Base-by-base conservation (phyloP, 2,888 invertebrate genomes). In the Spodoptera littoralis region DNA sequence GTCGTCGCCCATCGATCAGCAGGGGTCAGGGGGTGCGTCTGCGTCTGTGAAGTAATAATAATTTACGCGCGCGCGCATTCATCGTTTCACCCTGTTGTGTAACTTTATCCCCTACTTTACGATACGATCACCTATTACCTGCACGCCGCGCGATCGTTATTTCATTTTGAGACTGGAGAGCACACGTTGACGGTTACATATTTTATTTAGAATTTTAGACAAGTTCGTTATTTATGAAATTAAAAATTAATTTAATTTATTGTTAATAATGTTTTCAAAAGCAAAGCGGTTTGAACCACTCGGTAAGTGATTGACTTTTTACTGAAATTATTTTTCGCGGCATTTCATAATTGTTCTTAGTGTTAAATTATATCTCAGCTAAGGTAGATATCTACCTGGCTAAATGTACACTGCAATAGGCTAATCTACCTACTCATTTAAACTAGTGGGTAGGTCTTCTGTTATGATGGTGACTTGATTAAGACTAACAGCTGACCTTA, bases 261-360 rank as follows among this genome's bases (percentile, higher is more conserved):
- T 61, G 24, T 53, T 63, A 65, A 88, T 58, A 65, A 94, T 94
- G 94, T 94, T 94, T 79, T 92, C 94, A 11, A 94, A 94, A 84
- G 93, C 94, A 13, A 94, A 94, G 76, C 87, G 94, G 64, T 94
- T 94, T 82, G 93, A 93, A 80, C 80, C 84, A 60, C 67, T 84
- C 44, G 90, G 93, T 93, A 86, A 92, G 92, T 36, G 36, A 36
- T 88, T 18, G 2, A 2, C n/a, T 44, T 18, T 2, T 24, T 3
- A n/a, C 2, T 9, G n/a, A 9, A 0, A 5, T 27, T 27, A 9
- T 58, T 36, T 52, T 30, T 24, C 43, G n/a, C 43, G 12, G 18
- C 27, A 13, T 30, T 44, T 50, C 13, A 13, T 12, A 1, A 43
- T 8, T 4, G 6, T 36, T 36, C 36, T 36, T 36, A 36, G 36